A percentile compares a stretch with the other conserved stretches of the same genome.
Conservation (phyloP, 2,797 vertebrate genomes). For the Acipenser ruthenus region DNA sequence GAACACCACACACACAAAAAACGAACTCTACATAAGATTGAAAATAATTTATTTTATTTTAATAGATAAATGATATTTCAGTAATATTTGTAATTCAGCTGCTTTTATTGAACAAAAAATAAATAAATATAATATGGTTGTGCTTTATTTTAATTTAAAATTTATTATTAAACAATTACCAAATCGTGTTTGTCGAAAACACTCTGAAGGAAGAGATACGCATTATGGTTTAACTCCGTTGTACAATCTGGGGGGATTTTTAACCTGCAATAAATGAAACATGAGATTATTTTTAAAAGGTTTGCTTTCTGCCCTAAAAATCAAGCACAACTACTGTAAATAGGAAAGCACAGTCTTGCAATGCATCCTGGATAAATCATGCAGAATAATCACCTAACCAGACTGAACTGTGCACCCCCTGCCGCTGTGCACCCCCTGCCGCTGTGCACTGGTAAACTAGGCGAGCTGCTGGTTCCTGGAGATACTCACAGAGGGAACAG, state of each 20-base stretch:
- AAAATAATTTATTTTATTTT: no score
- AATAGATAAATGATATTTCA: no score
- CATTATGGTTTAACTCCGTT: slow-evolving; percentile 94
- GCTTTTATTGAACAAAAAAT: background rate
- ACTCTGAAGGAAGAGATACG: slow-evolving; percentile 94
- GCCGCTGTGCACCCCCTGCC: no score
- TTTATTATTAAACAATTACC: slow-evolving; percentile 50
- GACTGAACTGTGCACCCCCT: background rate
- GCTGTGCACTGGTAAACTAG: no score
- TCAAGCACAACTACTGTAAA: slow-evolving; percentile 9
- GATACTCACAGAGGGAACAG: slow-evolving; percentile 78
- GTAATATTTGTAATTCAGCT: background rate
- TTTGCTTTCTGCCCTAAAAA: slow-evolving; percentile 10
- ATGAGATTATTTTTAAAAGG: slow-evolving; percentile 5
- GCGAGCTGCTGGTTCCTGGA: no score
- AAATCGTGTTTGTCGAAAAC: slow-evolving; percentile 97
- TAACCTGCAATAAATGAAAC: slow-evolving; percentile 57
- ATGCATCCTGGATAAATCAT: background rate
- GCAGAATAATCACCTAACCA: background rate
- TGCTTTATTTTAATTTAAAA: no score
- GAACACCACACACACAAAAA: background rate
- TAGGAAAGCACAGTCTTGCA: background rate
- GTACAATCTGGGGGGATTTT: slow-evolving; percentile 90
- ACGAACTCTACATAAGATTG: background rate
- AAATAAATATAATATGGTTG: no score